phyloP scores from a whole-genome alignment of 2,888 invertebrate genomes.

The Malthinus seriepunctatus region DNA sequence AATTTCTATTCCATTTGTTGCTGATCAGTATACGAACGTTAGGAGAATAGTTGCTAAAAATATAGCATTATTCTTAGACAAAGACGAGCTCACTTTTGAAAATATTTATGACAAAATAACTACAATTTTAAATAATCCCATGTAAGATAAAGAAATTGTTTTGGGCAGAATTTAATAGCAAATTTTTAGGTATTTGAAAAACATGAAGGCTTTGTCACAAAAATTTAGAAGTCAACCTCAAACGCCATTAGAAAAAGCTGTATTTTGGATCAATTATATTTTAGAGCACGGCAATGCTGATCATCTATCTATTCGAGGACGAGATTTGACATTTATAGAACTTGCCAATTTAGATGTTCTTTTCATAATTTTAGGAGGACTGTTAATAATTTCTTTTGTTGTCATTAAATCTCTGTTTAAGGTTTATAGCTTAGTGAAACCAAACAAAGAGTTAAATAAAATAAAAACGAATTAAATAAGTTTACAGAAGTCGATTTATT shows the following conservation, averaged over 20 bases:
- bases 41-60: constrained; percentile 32
- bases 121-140: not conserved
- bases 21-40: constrained; percentile 45
- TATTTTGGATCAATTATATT: constrained; percentile 32
- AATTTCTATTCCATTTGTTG: constrained; percentile 43
- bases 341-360: too few species aligned
- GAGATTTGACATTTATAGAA: constrained; percentile 15
- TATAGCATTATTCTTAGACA: not conserved
- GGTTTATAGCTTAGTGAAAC: too few species aligned
- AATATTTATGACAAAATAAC: not conserved
- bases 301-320: constrained; percentile 18
- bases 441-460: too few species aligned
- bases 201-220: constrained; percentile 26
- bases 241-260: constrained; percentile 28
- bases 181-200: constrained; percentile 29
- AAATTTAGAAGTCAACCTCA: constrained; percentile 31
- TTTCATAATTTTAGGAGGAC: too few species aligned
- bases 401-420: too few species aligned
- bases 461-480: too few species aligned
- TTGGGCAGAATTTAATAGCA: not conserved
- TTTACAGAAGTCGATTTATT: too few species aligned
- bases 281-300: constrained; percentile 25
- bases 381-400: too few species aligned
- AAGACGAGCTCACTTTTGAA: not conserved
- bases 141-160: not conserved